phyloP scores from a whole-genome alignment of 1,140 invertebrate species.

The Aethina tumida region DNA sequence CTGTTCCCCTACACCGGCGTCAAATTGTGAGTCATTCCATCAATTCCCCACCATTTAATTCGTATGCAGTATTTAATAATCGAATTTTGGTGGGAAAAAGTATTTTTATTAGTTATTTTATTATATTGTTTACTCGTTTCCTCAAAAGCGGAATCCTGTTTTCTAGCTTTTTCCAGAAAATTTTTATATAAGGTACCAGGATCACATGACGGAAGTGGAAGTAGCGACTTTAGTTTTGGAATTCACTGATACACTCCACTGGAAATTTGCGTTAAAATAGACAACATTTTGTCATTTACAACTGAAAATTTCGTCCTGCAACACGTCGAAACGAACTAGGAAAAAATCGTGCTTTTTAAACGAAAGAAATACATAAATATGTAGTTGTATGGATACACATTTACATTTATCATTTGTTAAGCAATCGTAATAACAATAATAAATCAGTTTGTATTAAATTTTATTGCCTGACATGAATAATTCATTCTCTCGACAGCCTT shows the following conservation, averaged over 20 bases:
- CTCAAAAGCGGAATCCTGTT: slow-evolving; percentile 28
- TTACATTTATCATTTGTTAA: too few species aligned
- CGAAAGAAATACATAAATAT: not conserved
- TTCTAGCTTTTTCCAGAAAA: slow-evolving; percentile 36
- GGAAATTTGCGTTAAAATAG: slow-evolving; percentile 5
- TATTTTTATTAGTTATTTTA: slow-evolving; percentile 33
- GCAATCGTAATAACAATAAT: too few species aligned
- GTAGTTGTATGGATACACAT: too few species aligned
- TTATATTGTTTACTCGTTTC: slow-evolving; percentile 29
- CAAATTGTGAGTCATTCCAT: too few species aligned
- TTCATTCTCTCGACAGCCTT: not conserved
- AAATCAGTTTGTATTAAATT: slow-evolving; percentile 5
- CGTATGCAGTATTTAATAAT: too few species aligned
- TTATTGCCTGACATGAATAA: not conserved
- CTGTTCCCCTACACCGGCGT: too few species aligned
- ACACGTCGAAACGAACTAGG: slow-evolving; percentile 1
- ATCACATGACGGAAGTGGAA: slow-evolving; percentile 21
- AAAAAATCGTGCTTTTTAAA: not conserved
- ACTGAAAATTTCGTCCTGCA: slow-evolving; percentile 9
- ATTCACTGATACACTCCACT: slow-evolving; percentile 7
- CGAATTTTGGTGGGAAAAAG: slow-evolving; percentile 8
- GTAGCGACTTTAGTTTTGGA: slow-evolving; percentile 7
- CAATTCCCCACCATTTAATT: too few species aligned
- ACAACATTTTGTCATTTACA: slow-evolving; percentile 9
- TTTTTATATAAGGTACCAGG: slow-evolving; percentile 38